These are phyloP conservation scores for Galerucella nymphaeae DNA, from an alignment of 2,888 invertebrate species.

Conservation along the genomic window DNA sequence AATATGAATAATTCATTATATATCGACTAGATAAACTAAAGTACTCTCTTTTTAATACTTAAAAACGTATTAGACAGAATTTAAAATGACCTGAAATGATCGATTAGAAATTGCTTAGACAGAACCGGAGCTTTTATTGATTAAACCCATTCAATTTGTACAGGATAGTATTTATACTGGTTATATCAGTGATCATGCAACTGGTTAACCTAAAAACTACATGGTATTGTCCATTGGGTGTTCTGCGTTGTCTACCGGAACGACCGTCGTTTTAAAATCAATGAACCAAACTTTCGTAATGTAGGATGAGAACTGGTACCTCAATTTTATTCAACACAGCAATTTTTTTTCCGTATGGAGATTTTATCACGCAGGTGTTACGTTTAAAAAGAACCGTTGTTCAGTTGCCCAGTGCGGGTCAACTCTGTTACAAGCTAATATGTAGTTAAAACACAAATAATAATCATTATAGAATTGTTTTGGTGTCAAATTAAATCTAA, in stretches of 20 bases:
- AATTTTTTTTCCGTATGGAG: conserved; percentile 21
- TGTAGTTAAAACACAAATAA: background rate
- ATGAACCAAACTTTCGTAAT: conserved; percentile 19
- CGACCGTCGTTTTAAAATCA: conserved; percentile 10
- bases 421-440: conserved; percentile 7
- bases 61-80: background rate
- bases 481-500: background rate
- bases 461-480: background rate
- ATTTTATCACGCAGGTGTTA: conserved; percentile 26
- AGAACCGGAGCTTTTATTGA: background rate
- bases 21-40: background rate
- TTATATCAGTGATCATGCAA: no score
- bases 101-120: background rate
- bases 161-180: background rate
- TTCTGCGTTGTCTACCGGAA: background rate
- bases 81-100: background rate
- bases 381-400: conserved; percentile 21
- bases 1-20: background rate
- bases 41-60: background rate
- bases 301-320: conserved; percentile 21
- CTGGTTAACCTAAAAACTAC: background rate
- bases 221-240: background rate
- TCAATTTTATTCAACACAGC: conserved; percentile 11
- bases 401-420: conserved; percentile 14
- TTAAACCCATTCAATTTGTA: background rate